Evolutionary conservation across 2,888 invertebrate species (phyloP), one percentile per base, ranked within the genome.

Genomic region (Agriopis marginaria): DNA sequence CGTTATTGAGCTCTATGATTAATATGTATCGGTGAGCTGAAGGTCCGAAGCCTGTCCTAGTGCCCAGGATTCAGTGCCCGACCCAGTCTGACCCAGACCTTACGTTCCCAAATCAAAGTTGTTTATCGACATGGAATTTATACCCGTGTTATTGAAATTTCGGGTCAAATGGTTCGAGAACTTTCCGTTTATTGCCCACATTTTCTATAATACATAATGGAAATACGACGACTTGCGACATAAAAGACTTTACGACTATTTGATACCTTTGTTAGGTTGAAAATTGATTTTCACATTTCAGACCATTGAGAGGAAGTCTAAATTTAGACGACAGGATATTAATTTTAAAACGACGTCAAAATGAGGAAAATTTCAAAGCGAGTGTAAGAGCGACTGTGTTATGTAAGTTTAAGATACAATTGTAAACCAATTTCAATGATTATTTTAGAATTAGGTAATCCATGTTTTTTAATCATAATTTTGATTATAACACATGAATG

Each of bases 81-180:
- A n/a, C 54, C 54, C 54, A 32, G 50, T 8, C 44, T 11, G 51
- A 56, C 53, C 69, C n/a, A 59, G 59, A 62, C 72, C 69, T 71
- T 14, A 56, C 55, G 54, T 51, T n/a, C 60, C 39, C 42, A 54
- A 74, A 67, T 67, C 70, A 70, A 61, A 66, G 45, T 66, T 68
- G 68, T 71, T 74, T 68, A 71, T 70, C 51, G 59, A 58, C 54
- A 42, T 23, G 32, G 59, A 56, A 62, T 70, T 71, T 54, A 67
- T 47, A 55, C 10, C n/a, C 60, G 40, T 66, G 60, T 66, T 70
- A 70, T 70, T 70, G 66, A 66, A 66, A 70, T 64, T 61, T 69
- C 64, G 55, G 68, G 61, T 64, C 61, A 55, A 60, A 56, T 40
- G 68, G 42, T 63, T 49, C 54, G 63, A 54, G 45, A 64, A 61